Conservation (phyloP, 2,797 vertebrate genomes). For the Echeneis naucrates region DNA sequence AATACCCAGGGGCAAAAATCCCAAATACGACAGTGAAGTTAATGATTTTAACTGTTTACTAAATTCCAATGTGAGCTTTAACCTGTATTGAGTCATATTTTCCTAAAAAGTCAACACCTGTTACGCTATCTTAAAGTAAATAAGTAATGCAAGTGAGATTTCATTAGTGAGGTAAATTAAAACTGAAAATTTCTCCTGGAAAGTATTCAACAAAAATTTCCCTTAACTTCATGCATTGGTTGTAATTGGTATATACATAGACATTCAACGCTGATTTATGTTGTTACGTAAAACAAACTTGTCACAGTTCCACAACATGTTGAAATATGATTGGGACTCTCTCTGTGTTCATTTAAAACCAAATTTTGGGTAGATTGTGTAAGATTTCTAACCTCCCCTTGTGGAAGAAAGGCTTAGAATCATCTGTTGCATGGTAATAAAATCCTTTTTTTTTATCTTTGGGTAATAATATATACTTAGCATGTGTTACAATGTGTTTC, state of each 20-base stretch:
- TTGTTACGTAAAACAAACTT: background rate
- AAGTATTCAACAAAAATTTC: background rate
- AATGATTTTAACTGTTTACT: background rate
- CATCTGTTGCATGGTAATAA: background rate
- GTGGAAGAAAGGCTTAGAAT: background rate
- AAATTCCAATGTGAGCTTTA: background rate
- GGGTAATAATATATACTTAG: background rate
- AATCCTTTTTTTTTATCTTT: background rate
- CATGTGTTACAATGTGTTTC: background rate
- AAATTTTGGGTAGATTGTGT: background rate
- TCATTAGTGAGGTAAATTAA: background rate
- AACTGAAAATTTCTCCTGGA: background rate
- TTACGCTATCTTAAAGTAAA: background rate
- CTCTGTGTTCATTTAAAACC: background rate
- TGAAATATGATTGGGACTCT: background rate
- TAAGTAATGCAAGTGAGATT: background rate
- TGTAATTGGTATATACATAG: background rate
- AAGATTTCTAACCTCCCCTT: background rate
- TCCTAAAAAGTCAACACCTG: background rate
- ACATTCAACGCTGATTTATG: slow-evolving; percentile 1
- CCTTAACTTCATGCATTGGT: no score
- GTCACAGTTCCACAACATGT: background rate
- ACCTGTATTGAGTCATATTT: background rate
- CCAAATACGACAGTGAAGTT: background rate
- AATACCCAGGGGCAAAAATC: background rate